Conservation (phyloP, 1,140 invertebrate species). For the Drosophila subobscura region DNA sequence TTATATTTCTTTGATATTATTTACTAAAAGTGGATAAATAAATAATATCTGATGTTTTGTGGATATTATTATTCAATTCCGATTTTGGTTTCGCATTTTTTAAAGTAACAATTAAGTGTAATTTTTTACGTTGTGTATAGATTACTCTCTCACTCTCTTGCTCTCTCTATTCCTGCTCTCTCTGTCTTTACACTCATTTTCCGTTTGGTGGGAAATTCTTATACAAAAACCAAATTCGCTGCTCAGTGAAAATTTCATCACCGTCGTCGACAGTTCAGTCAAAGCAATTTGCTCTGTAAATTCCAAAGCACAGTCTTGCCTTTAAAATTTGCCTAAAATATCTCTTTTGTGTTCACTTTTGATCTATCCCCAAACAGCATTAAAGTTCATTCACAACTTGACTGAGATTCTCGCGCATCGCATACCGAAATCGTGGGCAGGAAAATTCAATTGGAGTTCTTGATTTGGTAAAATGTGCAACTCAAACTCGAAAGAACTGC, state of each 20-base stretch:
- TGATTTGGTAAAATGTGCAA: slow-evolving; percentile 26
- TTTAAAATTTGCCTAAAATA: slow-evolving; percentile 43
- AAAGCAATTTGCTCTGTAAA: slow-evolving; percentile 53
- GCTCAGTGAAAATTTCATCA: slow-evolving; percentile 83
- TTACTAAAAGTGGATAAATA: not conserved
- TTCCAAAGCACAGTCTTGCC: slow-evolving; percentile 3
- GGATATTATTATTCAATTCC: not conserved
- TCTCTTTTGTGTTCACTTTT: slow-evolving; percentile 39
- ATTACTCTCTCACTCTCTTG: slow-evolving; percentile 4
- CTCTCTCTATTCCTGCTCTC: slow-evolving; percentile 9
- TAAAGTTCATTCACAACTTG: slow-evolving; percentile 4
- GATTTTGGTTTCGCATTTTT: not conserved
- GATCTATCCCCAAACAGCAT: slow-evolving; percentile 18
- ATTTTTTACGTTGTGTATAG: too few species aligned
- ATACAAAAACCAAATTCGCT: slow-evolving; percentile 52
- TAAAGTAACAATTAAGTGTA: not conserved
- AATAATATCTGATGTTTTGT: not conserved
- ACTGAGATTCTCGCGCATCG: not conserved
- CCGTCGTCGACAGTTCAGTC: slow-evolving; percentile 76
- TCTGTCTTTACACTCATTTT: slow-evolving; percentile 48
- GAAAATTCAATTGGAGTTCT: slow-evolving; percentile 23
- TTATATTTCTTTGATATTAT: not conserved
- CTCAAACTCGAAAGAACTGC: slow-evolving; percentile 36
- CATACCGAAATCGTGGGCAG: slow-evolving; percentile 4
- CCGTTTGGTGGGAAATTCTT: slow-evolving; percentile 72